Percentiles rank a stretch among this genome's conserved stretches.
These are phyloP conservation scores for Siphlonurus alternatus DNA, from an alignment of 2,888 invertebrate genomes.

Conservation along the genomic window DNA sequence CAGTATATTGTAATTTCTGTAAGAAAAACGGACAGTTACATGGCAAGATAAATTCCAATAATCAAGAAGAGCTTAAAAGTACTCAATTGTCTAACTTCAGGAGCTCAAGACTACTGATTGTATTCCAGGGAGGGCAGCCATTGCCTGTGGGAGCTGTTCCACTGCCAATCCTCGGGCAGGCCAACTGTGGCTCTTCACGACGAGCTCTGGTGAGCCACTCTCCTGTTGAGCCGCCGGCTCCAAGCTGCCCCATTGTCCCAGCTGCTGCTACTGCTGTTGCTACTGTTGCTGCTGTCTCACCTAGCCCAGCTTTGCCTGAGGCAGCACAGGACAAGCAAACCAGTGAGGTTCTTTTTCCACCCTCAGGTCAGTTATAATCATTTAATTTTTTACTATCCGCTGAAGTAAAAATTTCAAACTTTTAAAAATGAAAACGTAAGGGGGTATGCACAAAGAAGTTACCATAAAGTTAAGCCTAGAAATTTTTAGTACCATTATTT, in stretches of 20 bases:
- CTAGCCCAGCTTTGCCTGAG: constrained; percentile 12
- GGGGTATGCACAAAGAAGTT: too few species aligned
- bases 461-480: too few species aligned
- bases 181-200: not conserved
- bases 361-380: constrained; percentile 28
- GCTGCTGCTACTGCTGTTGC: not conserved
- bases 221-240: not conserved
- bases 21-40: not conserved
- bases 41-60: not conserved
- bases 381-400: not conserved
- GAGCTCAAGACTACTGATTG: too few species aligned
- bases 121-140: constrained; percentile 25
- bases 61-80: too few species aligned
- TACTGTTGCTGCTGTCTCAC: constrained; percentile 14
- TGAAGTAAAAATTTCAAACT: not conserved
- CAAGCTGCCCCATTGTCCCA: not conserved
- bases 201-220: constrained; percentile 1
- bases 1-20: too few species aligned
- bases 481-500: too few species aligned
- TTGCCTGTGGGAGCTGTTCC: constrained; percentile 12
- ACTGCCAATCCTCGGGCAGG: constrained; percentile 1
- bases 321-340: constrained; percentile 23
- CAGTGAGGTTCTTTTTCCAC: constrained; percentile 44
- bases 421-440: not conserved
- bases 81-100: too few species aligned